A percentile compares a stretch with the other conserved stretches of the same genome.
Conservation (phyloP, 2,797 vertebrate genomes). For the Macropus fuliginosus region DNA sequence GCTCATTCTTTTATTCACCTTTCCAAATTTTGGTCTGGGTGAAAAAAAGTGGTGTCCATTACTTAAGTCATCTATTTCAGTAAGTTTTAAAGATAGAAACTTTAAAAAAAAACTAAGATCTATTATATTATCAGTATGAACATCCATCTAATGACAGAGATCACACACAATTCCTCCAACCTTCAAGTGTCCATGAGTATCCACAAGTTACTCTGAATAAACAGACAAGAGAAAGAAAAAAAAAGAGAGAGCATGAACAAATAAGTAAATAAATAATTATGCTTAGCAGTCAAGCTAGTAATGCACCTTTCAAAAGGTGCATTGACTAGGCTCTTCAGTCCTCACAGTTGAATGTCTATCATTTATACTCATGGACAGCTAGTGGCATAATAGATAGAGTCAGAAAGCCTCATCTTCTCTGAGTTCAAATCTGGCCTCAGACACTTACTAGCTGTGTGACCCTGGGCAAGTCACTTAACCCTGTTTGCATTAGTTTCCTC, state of each 20-base stretch:
- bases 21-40: background rate
- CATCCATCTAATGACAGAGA: background rate
- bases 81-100: constrained; percentile 18
- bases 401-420: too few relatives aligned
- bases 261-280: background rate
- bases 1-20: background rate
- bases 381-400: background rate
- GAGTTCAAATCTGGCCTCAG: too few relatives aligned
- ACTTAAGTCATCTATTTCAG: background rate
- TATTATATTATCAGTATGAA: background rate
- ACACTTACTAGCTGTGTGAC: background rate
- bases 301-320: background rate
- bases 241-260: background rate
- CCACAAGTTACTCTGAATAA: background rate
- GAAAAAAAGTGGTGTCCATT: background rate
- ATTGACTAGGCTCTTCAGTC: background rate
- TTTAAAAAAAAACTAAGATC: background rate
- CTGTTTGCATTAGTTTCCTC: too few relatives aligned
- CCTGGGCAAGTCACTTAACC: background rate
- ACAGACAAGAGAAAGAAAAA: background rate
- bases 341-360: background rate
- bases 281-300: background rate
- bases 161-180: background rate
- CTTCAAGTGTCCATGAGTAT: background rate
- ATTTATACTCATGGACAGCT: background rate